Conservation (phyloP, 2,113 vertebrate species). For the Phainopepla nitens region DNA sequence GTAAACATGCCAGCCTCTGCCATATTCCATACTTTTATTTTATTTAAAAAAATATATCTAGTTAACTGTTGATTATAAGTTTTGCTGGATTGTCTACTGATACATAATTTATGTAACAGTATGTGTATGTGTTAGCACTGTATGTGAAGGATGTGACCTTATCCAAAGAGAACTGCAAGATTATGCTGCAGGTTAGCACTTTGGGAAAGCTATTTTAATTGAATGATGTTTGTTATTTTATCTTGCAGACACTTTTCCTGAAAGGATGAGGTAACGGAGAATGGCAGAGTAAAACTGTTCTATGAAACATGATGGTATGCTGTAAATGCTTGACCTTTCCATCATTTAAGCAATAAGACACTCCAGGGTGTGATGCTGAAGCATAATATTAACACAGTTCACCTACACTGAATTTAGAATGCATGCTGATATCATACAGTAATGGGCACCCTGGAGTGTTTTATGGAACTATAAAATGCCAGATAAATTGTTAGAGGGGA, state of each 20-base stretch:
- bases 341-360: neutral
- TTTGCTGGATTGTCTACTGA: neutral
- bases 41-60: neutral
- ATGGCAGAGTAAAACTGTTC: neutral
- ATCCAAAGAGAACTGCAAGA: neutral
- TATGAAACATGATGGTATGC: neutral
- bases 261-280: neutral
- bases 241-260: neutral
- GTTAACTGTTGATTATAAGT: neutral
- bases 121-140: neutral
- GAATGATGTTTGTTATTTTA: neutral
- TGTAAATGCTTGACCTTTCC: conserved; percentile 41
- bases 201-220: neutral
- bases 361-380: conserved; percentile 2
- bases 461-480: neutral
- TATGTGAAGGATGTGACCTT: neutral
- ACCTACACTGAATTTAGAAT: neutral
- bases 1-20: neutral
- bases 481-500: neutral
- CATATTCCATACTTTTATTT: neutral
- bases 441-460: neutral
- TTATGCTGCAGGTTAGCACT: neutral
- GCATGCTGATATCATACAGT: neutral
- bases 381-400: neutral
- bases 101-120: neutral